These are phyloP conservation scores for Coreoperca whiteheadi DNA, from an alignment of 2,113 vertebrate species.

Conservation along the genomic window DNA sequence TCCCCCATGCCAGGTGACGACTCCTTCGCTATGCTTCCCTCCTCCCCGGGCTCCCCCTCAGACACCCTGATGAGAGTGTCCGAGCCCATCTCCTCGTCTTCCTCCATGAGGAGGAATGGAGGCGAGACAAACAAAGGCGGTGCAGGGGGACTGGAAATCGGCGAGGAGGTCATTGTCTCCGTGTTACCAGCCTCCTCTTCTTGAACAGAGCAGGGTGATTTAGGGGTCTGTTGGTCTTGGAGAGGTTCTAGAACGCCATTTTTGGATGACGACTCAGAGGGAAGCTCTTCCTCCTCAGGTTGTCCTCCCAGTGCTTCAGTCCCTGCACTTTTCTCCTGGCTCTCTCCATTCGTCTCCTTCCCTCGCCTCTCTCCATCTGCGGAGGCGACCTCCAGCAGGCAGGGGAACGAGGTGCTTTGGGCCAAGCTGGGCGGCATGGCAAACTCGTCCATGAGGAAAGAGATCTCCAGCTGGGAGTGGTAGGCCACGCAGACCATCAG, in stretches of 20 bases:
- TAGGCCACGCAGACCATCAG: constrained; percentile 98
- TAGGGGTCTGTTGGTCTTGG: constrained; percentile 18
- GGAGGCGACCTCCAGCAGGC: constrained; percentile 86
- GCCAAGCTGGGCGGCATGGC: constrained; percentile 94
- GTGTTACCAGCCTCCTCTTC: constrained; percentile 32
- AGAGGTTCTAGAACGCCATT: constrained; percentile 55
- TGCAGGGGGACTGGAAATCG: constrained; percentile 47
- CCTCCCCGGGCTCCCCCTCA: constrained; percentile 34
- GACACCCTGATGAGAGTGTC: constrained; percentile 42
- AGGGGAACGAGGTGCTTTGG: constrained; percentile 89
- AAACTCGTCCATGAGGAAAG: constrained; percentile 99
- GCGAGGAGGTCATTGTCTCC: constrained; percentile 68
- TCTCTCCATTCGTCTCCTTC: constrained; percentile 38
- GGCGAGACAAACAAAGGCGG: constrained; percentile 74
- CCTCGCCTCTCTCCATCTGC: constrained; percentile 28
- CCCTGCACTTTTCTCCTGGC: constrained; percentile 47
- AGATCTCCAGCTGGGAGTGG: constrained; percentile 98
- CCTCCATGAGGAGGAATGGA: constrained; percentile 85
- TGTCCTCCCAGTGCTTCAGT: constrained; percentile 64
- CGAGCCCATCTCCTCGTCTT: constrained; percentile 76
- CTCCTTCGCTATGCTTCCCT: constrained; percentile 59
- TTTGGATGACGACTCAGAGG: constrained; percentile 70
- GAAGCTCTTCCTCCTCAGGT: constrained; percentile 76
- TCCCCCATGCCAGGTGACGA: constrained; percentile 66
- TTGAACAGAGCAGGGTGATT: constrained; percentile 6